These are phyloP conservation scores for Lochmaea crataegi DNA, from an alignment of 2,888 invertebrate species.

Conservation along the genomic window DNA sequence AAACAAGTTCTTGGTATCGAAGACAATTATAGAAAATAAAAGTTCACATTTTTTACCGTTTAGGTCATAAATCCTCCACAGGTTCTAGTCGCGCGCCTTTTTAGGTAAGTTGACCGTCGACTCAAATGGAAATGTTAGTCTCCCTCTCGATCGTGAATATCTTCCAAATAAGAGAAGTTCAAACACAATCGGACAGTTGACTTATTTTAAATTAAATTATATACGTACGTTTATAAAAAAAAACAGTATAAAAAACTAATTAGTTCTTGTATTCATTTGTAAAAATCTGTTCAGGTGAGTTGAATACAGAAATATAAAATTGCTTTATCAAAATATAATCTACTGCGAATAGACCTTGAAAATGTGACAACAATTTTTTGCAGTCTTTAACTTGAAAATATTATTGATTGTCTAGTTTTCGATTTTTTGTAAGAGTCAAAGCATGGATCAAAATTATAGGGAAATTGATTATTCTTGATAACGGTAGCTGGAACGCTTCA, in stretches of 20 bases:
- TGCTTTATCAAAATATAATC: too few relatives aligned
- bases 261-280: not conserved
- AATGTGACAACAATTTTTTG: too few relatives aligned
- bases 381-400: too few relatives aligned
- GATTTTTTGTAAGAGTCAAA: too few relatives aligned
- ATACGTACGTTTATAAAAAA: not conserved
- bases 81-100: constrained; percentile 16
- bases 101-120: constrained; percentile 13
- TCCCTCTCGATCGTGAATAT: constrained; percentile 7
- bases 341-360: too few relatives aligned
- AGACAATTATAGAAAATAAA: constrained; percentile 33
- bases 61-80: constrained; percentile 14
- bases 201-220: not conserved
- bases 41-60: constrained; percentile 23
- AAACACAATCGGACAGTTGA: not conserved
- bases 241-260: not conserved
- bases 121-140: constrained; percentile 15
- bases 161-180: constrained; percentile 5
- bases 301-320: too few relatives aligned
- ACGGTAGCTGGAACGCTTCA: too few relatives aligned
- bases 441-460: too few relatives aligned
- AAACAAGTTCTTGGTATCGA: constrained; percentile 22
- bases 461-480: too few relatives aligned
- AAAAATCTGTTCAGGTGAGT: too few relatives aligned
- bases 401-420: too few relatives aligned